phyloP scores from a whole-genome alignment of 2,113 vertebrate genomes.

The Buteo buteo region DNA sequence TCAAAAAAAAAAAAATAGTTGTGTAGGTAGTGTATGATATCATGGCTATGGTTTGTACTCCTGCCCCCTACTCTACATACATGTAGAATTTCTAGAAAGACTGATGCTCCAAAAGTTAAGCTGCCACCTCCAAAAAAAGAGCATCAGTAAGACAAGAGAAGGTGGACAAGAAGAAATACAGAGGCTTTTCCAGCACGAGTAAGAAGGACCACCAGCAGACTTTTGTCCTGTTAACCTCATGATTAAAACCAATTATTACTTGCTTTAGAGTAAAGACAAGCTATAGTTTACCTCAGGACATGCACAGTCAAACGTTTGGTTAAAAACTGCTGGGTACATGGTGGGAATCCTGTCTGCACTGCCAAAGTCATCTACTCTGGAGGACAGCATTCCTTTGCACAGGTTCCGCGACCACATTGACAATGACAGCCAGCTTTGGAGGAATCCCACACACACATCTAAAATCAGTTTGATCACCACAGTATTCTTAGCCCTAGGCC shows the following conservation, averaged over 20 bases:
- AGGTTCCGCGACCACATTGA: not conserved
- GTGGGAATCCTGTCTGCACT: not conserved
- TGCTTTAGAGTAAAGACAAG: not conserved
- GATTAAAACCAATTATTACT: not conserved
- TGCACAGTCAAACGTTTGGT: not conserved
- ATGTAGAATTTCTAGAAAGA: not conserved
- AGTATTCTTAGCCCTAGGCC: slow-evolving; percentile 28
- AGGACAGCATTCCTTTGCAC: rapidly evolving
- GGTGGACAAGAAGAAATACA: not conserved
- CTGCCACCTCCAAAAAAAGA: not conserved
- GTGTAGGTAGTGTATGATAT: not conserved
- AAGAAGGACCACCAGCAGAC: not conserved
- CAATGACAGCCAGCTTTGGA: not conserved
- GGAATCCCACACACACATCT: slow-evolving; percentile 27
- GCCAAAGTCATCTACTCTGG: not conserved
- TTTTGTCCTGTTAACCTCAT: not conserved
- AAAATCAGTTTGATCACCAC: slow-evolving; percentile 28
- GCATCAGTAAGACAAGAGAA: not conserved
- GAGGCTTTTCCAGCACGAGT: not conserved
- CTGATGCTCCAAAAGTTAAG: not conserved
- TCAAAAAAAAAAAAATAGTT: not conserved
- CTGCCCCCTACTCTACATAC: not conserved
- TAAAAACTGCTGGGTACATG: not conserved
- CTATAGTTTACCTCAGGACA: not conserved
- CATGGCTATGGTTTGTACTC: not conserved